phyloP scores from a whole-genome alignment of 2,113 vertebrate genomes.

The Antigone vipio region DNA sequence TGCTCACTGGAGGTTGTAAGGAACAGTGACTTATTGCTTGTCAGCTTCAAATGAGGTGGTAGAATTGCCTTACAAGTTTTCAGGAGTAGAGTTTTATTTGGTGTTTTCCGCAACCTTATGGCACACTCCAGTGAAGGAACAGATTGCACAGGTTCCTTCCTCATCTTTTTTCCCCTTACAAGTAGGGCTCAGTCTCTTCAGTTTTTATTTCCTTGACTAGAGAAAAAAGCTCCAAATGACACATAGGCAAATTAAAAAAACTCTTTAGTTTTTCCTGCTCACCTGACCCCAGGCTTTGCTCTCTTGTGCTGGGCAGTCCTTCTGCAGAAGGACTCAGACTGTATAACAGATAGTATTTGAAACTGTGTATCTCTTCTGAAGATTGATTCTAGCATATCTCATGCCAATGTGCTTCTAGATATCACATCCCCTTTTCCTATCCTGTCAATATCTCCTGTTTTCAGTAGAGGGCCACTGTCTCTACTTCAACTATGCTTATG shows the following conservation, averaged over 20 bases:
- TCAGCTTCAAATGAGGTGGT: not conserved
- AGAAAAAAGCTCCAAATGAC: not conserved
- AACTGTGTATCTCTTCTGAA: not conserved
- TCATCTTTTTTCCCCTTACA: not conserved
- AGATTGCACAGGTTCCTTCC: not conserved
- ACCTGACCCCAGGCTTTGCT: not conserved
- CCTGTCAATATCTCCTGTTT: not conserved
- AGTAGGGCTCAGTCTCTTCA: not conserved
- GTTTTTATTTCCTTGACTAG: not conserved
- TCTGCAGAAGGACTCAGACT: not conserved
- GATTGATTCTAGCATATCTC: not conserved
- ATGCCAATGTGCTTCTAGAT: not conserved
- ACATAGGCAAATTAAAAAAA: not conserved
- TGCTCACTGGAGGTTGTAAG: not conserved
- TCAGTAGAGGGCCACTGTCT: not conserved
- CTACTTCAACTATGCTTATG: not conserved
- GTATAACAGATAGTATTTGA: not conserved
- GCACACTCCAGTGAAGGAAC: not conserved
- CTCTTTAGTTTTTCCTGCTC: not conserved
- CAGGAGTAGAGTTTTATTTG: not conserved
- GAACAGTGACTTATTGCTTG: not conserved
- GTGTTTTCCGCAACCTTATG: not conserved
- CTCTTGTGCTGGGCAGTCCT: not conserved
- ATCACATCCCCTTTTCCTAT: not conserved
- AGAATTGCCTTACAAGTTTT: not conserved